Conservation (phyloP, 2,797 vertebrate genomes). For the Okamejei kenojei region DNA sequence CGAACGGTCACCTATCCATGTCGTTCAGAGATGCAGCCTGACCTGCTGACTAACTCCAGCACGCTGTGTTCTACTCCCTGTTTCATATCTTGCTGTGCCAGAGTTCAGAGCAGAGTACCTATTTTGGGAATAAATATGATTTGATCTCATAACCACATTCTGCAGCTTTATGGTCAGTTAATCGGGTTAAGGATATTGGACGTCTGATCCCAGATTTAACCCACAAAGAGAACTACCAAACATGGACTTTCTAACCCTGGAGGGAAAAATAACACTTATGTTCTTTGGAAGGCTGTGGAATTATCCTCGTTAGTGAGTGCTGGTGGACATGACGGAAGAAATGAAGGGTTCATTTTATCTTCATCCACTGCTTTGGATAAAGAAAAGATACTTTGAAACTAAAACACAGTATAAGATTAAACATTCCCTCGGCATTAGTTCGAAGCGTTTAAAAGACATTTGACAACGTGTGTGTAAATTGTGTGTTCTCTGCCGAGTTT, state of each 20-base stretch:
- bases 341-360: background rate
- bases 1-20: no score
- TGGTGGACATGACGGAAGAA: background rate
- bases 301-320: background rate
- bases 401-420: background rate
- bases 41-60: no score
- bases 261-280: background rate
- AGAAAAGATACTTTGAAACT: background rate
- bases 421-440: background rate
- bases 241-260: background rate
- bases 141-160: background rate
- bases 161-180: background rate
- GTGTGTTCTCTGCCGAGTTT: background rate
- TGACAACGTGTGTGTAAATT: background rate
- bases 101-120: no score
- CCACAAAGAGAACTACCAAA: background rate
- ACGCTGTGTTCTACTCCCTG: no score
- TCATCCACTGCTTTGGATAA: background rate
- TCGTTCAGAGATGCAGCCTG: no score
- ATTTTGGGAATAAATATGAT: background rate
- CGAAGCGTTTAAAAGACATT: background rate
- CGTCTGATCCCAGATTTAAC: background rate
- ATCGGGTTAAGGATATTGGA: background rate
- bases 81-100: no score
- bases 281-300: background rate